Conservation (phyloP, 2,797 vertebrate species). For the Enteromius radiatus region DNA sequence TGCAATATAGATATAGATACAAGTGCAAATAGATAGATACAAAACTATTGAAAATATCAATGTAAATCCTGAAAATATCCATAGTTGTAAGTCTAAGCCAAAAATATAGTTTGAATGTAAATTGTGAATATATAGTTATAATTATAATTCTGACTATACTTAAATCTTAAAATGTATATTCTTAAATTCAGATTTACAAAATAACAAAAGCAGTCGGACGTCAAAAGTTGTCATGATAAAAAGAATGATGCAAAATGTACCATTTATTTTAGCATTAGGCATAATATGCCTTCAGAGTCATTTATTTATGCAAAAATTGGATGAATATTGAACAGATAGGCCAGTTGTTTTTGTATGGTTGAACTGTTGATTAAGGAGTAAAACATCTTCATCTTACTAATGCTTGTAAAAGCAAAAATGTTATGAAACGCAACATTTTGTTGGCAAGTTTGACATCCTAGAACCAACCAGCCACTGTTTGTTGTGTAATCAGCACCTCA, state of each 20-base stretch:
- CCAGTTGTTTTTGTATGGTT: background rate
- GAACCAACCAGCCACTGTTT: background rate
- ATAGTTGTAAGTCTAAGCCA: too few relatives aligned
- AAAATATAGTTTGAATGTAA: too few relatives aligned
- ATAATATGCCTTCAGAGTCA: background rate
- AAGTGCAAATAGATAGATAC: too few relatives aligned
- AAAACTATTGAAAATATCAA: too few relatives aligned
- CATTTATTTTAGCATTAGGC: background rate
- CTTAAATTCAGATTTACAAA: too few relatives aligned
- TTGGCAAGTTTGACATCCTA: background rate
- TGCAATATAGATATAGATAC: too few relatives aligned
- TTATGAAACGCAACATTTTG: background rate
- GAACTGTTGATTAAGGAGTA: background rate
- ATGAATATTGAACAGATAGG: background rate
- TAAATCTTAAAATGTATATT: too few relatives aligned
- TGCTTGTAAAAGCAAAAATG: background rate
- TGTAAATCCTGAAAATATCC: too few relatives aligned
- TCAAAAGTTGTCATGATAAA: background rate
- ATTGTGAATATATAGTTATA: too few relatives aligned
- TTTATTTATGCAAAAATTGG: background rate
- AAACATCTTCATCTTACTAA: background rate
- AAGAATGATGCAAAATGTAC: background rate
- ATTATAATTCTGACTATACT: background rate
- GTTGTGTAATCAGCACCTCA: background rate
- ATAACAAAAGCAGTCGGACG: background rate